phyloP scores from a whole-genome alignment of 2,888 invertebrate species.

The Dione vanillae region DNA sequence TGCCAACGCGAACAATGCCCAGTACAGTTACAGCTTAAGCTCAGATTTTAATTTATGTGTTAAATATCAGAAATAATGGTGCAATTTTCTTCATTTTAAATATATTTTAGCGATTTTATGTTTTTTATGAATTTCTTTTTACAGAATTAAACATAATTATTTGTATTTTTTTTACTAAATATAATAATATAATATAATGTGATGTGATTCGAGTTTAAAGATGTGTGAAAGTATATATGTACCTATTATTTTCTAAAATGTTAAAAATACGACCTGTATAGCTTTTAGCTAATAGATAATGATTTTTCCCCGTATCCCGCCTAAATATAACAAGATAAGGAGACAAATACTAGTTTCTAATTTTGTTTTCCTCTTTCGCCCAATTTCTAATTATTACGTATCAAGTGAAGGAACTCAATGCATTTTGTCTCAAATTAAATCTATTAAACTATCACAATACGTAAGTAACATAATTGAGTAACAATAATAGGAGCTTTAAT shows the following conservation, averaged over 20 bases:
- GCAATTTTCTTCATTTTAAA: conserved; percentile 11
- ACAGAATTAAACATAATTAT: background rate
- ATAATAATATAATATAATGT: no score
- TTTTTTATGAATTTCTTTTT: background rate
- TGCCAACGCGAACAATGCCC: conserved; percentile 21
- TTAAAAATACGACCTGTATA: background rate
- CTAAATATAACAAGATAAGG: no score
- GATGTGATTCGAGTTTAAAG: no score
- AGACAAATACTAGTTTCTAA: background rate
- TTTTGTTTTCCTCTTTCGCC: background rate
- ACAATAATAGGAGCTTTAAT: background rate
- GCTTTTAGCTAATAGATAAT: no score
- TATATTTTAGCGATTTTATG: background rate
- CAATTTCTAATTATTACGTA: no score
- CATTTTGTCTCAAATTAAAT: no score
- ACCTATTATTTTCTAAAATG: no score
- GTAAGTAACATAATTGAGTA: background rate
- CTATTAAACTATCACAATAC: background rate
- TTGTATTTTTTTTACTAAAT: background rate
- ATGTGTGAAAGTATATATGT: no score
- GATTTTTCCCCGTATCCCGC: no score
- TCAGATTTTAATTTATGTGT: conserved; percentile 24
- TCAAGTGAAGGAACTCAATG: background rate
- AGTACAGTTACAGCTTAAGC: conserved; percentile 20
- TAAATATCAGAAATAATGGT: conserved; percentile 21